Conservation (phyloP, 2,888 invertebrate species). For the Cosmorhoe ocellata region DNA sequence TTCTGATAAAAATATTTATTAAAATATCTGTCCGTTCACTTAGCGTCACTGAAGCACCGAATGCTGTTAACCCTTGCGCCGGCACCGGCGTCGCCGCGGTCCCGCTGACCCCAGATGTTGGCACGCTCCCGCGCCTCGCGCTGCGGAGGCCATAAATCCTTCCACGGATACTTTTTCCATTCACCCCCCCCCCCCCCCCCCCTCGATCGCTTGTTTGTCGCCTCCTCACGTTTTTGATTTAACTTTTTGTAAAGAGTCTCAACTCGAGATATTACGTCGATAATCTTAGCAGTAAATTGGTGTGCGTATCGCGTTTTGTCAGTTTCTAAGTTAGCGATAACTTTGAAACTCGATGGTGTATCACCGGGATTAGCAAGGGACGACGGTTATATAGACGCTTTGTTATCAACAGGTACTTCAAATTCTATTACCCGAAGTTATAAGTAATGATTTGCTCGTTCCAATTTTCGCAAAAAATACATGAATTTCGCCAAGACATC, state of each 20-base stretch:
- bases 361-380: conserved; percentile 34
- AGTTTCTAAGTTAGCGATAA: conserved; percentile 14
- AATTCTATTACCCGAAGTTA: too few species aligned
- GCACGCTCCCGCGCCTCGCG: conserved; percentile 37
- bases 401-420: not conserved
- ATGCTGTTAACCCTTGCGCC: too few species aligned
- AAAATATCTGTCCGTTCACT: too few species aligned
- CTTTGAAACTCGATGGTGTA: conserved; percentile 23
- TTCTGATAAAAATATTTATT: too few species aligned
- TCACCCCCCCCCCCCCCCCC: conserved; percentile 18
- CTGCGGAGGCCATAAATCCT: conserved; percentile 65
- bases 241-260: conserved; percentile 59
- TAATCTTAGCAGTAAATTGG: conserved; percentile 50
- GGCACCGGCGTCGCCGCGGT: not conserved
- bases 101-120: conserved; percentile 34
- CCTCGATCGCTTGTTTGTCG: conserved; percentile 52
- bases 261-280: conserved; percentile 54
- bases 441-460: too few species aligned
- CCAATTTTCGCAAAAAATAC: too few species aligned
- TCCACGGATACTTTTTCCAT: conserved; percentile 50
- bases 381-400: conserved; percentile 1
- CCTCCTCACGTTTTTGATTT: conserved; percentile 72
- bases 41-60: too few species aligned
- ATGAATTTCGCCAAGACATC: not conserved
- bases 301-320: conserved; percentile 20